Evolutionary conservation across 2,888 invertebrate species (phyloP), one percentile per base, ranked within the genome.

Genomic region (Dicranocentrus wangi): DNA sequence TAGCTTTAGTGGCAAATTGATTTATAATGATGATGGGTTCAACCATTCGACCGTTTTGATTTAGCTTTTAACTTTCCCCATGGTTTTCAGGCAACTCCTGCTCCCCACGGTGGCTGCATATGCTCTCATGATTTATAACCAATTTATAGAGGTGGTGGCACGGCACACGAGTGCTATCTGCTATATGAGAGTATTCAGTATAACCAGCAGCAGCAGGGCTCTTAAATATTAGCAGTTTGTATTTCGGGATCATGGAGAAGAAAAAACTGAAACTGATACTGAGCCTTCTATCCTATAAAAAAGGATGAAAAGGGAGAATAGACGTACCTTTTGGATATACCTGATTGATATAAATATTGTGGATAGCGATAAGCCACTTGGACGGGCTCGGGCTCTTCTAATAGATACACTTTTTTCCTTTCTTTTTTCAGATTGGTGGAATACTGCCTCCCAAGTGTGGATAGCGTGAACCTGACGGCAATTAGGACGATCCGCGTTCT

Each of bases 401-500:
- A 47, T 15, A 5, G 47, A 7, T 32, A 32, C 10, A 7, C 32
- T 7, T 7, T 19, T 13, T n/a, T 15, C 2, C 2, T 7, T 27
- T 27, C 55, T 86, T 86, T 85, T 89, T 90, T 10, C 91, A 94
- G 94, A 75, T 93, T 94, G 73, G 89, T 96, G 87, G 97, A 97
- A 90, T 97, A 97, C 89, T 93, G 95, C 88, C 90, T 98, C 88
- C 86, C 86, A 25, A 95, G 97, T 89, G 95, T 98, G 88, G 97
- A 98, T 89, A 98, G 98, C 90, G 94, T 99, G 90, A 99, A 99
- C 90, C 91, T 99, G 89, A 97, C 99, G 83, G 98, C 99, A 78
- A 99, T 99, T 89, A 92, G 99, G 88, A 99, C 99, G 84, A 98
- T 99, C 88, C 92, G 99, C 88, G 99, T 99, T 84, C 91, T 99